These are phyloP conservation scores for Enoplosus armatus DNA, from an alignment of 2,797 vertebrate species.

Conservation along the genomic window DNA sequence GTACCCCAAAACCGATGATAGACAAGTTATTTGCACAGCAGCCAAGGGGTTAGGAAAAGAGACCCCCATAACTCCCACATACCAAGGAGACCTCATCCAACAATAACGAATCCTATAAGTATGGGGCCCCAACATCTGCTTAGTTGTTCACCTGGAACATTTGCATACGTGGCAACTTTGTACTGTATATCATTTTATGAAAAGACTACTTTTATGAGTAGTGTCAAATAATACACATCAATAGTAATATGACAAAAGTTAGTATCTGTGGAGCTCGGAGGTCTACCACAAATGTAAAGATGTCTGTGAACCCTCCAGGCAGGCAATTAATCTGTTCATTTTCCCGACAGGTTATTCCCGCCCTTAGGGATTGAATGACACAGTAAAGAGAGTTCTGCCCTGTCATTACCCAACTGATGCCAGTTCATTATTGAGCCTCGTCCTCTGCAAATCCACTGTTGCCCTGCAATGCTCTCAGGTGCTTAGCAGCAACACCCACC, in stretches of 20 bases:
- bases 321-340: slow-evolving; percentile 44
- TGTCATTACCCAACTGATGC: slow-evolving; percentile 49
- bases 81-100: too few species aligned
- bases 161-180: too few species aligned
- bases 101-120: too few species aligned
- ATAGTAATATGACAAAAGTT: slow-evolving; percentile 17
- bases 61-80: too few species aligned
- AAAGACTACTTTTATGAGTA: too few species aligned
- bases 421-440: slow-evolving; percentile 36
- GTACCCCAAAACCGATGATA: too few species aligned
- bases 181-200: too few species aligned
- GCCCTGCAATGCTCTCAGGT: slow-evolving; percentile 33
- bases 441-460: slow-evolving; percentile 43
- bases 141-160: too few species aligned
- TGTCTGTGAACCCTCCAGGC: slow-evolving; percentile 42
- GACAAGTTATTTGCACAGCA: too few species aligned
- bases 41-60: too few species aligned
- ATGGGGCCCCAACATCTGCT: too few species aligned
- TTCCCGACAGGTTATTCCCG: slow-evolving; percentile 10
- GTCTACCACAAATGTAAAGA: slow-evolving; percentile 19
- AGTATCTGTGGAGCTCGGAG: neutral
- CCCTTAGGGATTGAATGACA: slow-evolving; percentile 42
- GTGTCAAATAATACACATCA: too few species aligned
- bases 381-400: slow-evolving; percentile 29
- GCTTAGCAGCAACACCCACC: slow-evolving; percentile 36